Percentiles rank a stretch among this genome's conserved stretches.
These are phyloP conservation scores for Rotaria magnacalcarata DNA, from an alignment of 2,888 invertebrate genomes.

Conservation along the genomic window DNA sequence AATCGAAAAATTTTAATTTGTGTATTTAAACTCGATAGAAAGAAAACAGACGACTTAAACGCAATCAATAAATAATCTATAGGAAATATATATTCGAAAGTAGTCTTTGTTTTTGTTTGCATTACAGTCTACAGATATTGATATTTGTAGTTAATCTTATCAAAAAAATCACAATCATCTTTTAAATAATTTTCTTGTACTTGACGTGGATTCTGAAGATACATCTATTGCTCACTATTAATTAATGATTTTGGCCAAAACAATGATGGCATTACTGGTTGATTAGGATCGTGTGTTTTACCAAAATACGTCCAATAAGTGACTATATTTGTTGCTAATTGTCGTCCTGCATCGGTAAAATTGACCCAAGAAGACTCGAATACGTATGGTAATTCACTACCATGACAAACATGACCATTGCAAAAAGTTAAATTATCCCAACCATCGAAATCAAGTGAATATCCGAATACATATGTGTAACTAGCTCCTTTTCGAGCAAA, in stretches of 20 bases:
- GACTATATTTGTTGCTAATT: conserved; percentile 34
- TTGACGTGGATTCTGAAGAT: neutral
- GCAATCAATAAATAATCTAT: no score
- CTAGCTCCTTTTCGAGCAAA: conserved; percentile 47
- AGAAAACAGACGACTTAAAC: no score
- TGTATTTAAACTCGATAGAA: no score
- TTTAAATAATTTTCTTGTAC: conserved; percentile 38
- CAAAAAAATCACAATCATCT: conserved; percentile 52
- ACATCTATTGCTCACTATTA: neutral
- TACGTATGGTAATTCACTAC: conserved; percentile 46
- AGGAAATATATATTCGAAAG: no score
- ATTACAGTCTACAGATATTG: no score
- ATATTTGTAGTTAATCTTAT: conserved; percentile 50
- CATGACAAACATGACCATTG: conserved; percentile 50
- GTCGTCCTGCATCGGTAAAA: conserved; percentile 43
- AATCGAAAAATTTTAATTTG: no score
- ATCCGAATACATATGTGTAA: conserved; percentile 51
- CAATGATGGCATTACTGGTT: conserved; percentile 48
- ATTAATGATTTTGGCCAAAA: conserved; percentile 48
- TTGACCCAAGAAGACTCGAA: conserved; percentile 33
- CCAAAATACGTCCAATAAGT: conserved; percentile 49
- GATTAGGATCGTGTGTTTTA: conserved; percentile 47
- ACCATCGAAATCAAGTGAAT: conserved; percentile 50
- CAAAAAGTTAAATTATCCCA: conserved; percentile 51
- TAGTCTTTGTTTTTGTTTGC: no score